Base-by-base conservation (phyloP, 2,888 invertebrate species). In the Heliconius ethilla region DNA sequence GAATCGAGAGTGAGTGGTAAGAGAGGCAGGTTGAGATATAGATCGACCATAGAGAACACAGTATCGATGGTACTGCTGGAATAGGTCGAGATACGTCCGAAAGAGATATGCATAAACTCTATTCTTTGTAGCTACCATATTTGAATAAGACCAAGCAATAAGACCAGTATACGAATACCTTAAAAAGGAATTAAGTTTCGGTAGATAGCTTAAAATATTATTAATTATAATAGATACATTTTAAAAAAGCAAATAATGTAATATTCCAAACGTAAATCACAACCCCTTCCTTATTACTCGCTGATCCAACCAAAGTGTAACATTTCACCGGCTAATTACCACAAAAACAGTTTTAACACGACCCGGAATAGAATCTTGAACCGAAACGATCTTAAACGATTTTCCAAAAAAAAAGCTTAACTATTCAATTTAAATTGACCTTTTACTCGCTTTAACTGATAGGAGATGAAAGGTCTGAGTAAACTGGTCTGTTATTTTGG, bases 271-370 rank as follows among this genome's bases (percentile, higher is more conserved):
- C n/a, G 18, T 74, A 63, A 74, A 74, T 63, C 40, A 73, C 55
- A 72, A 33, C 74, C 40, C 40, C 83, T 82, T 84, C 82, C 83
- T 83, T 83, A 82, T 79, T 77, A 79, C 79, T 78, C 79, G 87
- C 86, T 85, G 84, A 84, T 83, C 82, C 80, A 82, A 84, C 83
- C 82, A 78, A 62, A 76, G 78, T 79, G 78, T 83, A 67, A 75
- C 82, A 84, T 90, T 88, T 86, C 89, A 85, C 78, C 81, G 78
- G 82, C 82, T 90, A 89, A 92, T 91, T 89, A 86, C 88, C 83
- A 82, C 87, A 83, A 83, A 89, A 90, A 89, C 89, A 66, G 85
- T 83, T 82, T 86, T 87, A 87, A 84, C 83, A 81, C 81, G 55
- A 83, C 85, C 78, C 55, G 81, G 85, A 88, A 87, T 87, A 87